Evolutionary conservation across 2,888 invertebrate species (phyloP), one percentile per base, ranked within the genome.

Genomic region (Ormyrus rosae): DNA sequence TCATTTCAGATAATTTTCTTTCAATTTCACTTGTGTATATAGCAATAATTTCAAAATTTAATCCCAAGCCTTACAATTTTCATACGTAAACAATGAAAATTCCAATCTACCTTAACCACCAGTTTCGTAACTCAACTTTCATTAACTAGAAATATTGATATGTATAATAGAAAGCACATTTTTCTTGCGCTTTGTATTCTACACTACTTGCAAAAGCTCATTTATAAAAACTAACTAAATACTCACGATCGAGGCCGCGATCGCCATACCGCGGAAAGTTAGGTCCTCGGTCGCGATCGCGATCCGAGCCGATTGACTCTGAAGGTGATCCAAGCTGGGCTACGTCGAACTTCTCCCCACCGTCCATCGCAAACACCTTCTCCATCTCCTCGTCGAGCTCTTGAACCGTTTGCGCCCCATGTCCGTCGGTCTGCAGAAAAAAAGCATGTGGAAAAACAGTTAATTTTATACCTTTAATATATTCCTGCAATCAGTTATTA

Each of bases 301-400:
- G 86, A 85, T 88, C 88, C 82, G 90, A 87, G 82, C 89, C 88
- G 77, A 86, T 83, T 60, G 89, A 89, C 87, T 91, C 89, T 51
- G 89, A 88, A 67, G 89, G 88, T 67, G 90, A 87, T 83, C 92
- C 92, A 83, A 93, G 91, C 77, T 91, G 91, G 86, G 93, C 92
- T 88, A 94, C 92, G 92, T 94, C 92, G 91, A 94, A 94, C 87
- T 92, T 92, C 86, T 93, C 92, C 82, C 92, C 91, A 84, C 93
- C 93, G 74, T 90, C 90, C 92, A 94, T 94, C 91, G 95, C 95
- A 91, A 96, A 96, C 87, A 96, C 96, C 91, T 96, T 95, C 88
- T 96, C 96, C 95, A 96, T 96, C 93, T 96, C 96, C 91, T 96
- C 96, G 92, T 96, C 96, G 92, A 96, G 92, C 85, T 94, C 94